phyloP scores from a whole-genome alignment of 2,888 invertebrate genomes.

The Ichneumoninae sp. region DNA sequence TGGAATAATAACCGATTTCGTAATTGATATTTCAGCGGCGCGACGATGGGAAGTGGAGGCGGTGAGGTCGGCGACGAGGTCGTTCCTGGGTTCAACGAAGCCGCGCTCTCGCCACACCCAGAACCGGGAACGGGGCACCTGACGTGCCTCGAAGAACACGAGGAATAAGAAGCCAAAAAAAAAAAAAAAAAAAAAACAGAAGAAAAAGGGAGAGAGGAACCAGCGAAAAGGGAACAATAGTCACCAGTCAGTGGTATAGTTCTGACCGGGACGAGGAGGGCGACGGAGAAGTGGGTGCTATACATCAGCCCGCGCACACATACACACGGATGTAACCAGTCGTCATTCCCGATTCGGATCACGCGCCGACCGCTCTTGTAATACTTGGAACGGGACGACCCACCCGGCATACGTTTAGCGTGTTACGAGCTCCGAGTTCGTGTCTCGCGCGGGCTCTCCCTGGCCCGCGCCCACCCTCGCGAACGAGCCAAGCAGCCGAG shows the following conservation, averaged over 20 bases:
- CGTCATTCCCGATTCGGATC: constrained; percentile 72
- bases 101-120: constrained; percentile 70
- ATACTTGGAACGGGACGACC: constrained; percentile 78
- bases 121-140: constrained; percentile 59
- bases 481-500: constrained; percentile 1
- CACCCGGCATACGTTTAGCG: constrained; percentile 71
- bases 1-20: constrained; percentile 55
- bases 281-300: constrained; percentile 24
- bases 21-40: constrained; percentile 48
- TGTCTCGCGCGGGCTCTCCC: constrained; percentile 61
- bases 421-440: constrained; percentile 59
- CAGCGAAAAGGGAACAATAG: too few species aligned
- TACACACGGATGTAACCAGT: constrained; percentile 22
- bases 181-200: too few species aligned
- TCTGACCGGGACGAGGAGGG: constrained; percentile 1
- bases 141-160: constrained; percentile 55
- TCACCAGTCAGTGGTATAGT: background rate
- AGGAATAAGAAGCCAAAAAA: constrained; percentile 58
- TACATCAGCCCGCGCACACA: constrained; percentile 6
- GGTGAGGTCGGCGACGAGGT: constrained; percentile 70
- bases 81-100: constrained; percentile 60
- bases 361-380: constrained; percentile 77
- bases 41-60: constrained; percentile 38
- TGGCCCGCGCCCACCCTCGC: constrained; percentile 10
- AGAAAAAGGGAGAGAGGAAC: too few species aligned